Base-by-base conservation (phyloP, 2,113 vertebrate species). In the Lophochroa leadbeateri region DNA sequence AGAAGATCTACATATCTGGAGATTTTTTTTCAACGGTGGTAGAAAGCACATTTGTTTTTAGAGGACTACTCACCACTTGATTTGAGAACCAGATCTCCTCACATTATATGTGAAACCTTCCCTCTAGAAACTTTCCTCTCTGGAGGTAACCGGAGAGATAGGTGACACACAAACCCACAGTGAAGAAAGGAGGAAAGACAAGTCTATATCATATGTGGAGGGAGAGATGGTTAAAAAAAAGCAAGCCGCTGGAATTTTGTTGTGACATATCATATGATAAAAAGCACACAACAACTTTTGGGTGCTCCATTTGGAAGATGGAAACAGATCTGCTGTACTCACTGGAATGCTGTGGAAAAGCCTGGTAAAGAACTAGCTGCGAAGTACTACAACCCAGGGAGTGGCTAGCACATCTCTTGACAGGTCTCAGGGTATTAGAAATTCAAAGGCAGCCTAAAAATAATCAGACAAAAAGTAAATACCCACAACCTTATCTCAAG, bases 1-100 rank as follows among this genome's bases (percentile, higher is more conserved):
- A 52, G 23, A 27, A 65, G 12, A 69, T 70, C 69, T 37, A 68
- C 0, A 0, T 5, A 27, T 15, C 37, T 0, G 2, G 31, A 85
- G 17, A 65, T 15, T 23, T 67, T 82, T 60, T 67, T 10, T 82
- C 13, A 35, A 2, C 3, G 24, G 10, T 61, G 44, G 33, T 21
- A 5, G 25, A 60, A 77, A 84, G 14, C 25, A 68, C 16, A 3
- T 35, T 68, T 64, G 8, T 29, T 67, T 92, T 75, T 39, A 64
- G 35, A 55, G 15, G 10, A 17, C 7, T 43, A 43, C 23, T n/a
- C 55, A 69, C 21, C 18, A 25, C 19, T 79, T 55, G 31, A 20
- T 57, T 53, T 81, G 55, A 69, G 44, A 87, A 78, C 27, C 11
- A 82, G 58, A 39, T 7, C 25, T 33, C 43, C 31, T 41, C 9